These are phyloP conservation scores for Podocnemis expansa DNA, from an alignment of 2,113 vertebrate genomes.

Conservation along the genomic window DNA sequence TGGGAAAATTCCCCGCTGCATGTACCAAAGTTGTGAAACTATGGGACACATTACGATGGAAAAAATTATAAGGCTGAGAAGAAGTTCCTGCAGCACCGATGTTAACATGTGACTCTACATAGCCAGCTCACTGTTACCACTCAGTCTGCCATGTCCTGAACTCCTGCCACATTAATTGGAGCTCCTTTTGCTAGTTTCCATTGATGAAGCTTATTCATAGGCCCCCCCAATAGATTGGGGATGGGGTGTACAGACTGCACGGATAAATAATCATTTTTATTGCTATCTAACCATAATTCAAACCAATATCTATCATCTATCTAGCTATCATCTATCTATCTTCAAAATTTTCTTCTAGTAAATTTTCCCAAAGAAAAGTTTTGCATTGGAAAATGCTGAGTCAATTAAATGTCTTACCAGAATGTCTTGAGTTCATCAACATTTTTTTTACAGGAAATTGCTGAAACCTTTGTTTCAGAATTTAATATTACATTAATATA, in stretches of 20 bases:
- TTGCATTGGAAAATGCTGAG: background rate
- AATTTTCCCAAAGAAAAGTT: background rate
- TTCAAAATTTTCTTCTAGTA: background rate
- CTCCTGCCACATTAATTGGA: background rate
- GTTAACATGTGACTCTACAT: background rate
- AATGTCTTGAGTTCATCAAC: background rate
- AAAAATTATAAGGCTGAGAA: background rate
- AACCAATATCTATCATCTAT: background rate
- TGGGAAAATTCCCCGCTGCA: background rate
- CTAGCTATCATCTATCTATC: background rate
- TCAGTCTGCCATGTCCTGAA: background rate
- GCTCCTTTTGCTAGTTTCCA: background rate
- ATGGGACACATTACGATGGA: background rate
- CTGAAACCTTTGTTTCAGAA: background rate
- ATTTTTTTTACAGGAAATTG: background rate
- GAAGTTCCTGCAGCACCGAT: constrained; percentile 22
- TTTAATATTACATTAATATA: background rate
- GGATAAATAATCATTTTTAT: background rate
- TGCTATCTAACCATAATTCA: background rate
- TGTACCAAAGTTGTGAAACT: background rate
- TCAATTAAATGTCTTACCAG: background rate
- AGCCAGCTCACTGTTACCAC: background rate
- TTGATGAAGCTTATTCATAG: background rate
- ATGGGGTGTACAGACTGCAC: background rate
- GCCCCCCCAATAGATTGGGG: background rate